phyloP scores from a whole-genome alignment of 2,113 vertebrate genomes.

The Nannospalax galili region DNA sequence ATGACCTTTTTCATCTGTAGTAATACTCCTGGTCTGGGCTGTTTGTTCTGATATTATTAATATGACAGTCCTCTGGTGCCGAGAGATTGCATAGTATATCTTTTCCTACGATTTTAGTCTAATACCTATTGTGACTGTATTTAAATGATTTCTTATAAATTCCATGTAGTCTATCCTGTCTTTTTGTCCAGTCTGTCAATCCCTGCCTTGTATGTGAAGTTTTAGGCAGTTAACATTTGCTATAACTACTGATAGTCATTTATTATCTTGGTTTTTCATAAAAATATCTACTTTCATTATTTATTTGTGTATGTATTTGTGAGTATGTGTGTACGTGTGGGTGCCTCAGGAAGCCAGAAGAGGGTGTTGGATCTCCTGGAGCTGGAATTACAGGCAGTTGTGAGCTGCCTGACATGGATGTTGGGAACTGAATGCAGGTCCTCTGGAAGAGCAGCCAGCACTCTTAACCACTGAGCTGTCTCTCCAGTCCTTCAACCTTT shows the following conservation, averaged over 20 bases:
- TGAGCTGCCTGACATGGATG: not conserved
- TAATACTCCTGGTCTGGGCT: not conserved
- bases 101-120: not conserved
- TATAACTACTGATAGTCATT: not conserved
- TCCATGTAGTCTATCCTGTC: not conserved
- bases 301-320: not conserved
- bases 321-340: not conserved
- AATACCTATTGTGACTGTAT: not conserved
- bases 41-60: not conserved
- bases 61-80: not conserved
- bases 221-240: slow-evolving; percentile 44
- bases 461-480: not conserved
- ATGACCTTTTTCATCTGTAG: not conserved
- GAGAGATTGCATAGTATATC: not conserved
- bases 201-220: not conserved
- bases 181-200: not conserved
- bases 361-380: not conserved
- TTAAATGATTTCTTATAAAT: slow-evolving; percentile 21
- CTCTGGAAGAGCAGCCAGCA: not conserved
- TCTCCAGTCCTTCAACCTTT: not conserved
- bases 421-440: not conserved
- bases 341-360: not conserved
- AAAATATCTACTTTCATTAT: not conserved
- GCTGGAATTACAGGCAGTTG: too few species aligned
- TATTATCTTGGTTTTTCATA: not conserved